These are phyloP conservation scores for Danio rerio DNA, from an alignment of 2,113 vertebrate species.

Conservation along the genomic window DNA sequence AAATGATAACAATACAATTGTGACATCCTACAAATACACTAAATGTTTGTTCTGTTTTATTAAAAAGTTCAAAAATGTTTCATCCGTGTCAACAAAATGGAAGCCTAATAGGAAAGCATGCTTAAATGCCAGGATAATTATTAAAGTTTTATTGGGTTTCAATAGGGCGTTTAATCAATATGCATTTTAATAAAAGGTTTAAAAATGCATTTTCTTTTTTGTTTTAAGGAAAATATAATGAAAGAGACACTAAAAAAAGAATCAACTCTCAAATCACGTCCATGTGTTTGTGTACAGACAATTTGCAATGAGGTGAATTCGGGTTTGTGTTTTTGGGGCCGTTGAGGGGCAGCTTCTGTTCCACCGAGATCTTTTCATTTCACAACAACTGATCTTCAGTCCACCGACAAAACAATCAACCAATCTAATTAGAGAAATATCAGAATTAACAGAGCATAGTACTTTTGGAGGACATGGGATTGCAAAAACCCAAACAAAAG, in stretches of 20 bases:
- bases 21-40: too few species aligned
- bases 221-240: not conserved
- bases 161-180: too few species aligned
- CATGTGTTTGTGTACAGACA: not conserved
- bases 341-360: conserved; percentile 42
- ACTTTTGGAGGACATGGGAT: conserved; percentile 57
- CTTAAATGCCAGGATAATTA: too few species aligned
- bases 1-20: too few species aligned
- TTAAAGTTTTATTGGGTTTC: too few species aligned
- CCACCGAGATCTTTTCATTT: conserved; percentile 47
- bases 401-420: conserved; percentile 52
- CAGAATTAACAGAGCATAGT: conserved; percentile 74
- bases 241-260: not conserved
- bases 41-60: too few species aligned
- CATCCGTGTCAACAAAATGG: too few species aligned
- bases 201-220: too few species aligned
- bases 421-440: conserved; percentile 69
- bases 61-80: too few species aligned
- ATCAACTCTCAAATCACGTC: not conserved
- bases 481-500: conserved; percentile 59
- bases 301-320: conserved; percentile 31
- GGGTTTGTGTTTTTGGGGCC: conserved; percentile 27
- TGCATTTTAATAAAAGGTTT: too few species aligned
- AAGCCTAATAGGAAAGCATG: too few species aligned
- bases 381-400: conserved; percentile 22